Conservation (phyloP, 2,797 vertebrate genomes). For the Bucorvus abyssinicus region DNA sequence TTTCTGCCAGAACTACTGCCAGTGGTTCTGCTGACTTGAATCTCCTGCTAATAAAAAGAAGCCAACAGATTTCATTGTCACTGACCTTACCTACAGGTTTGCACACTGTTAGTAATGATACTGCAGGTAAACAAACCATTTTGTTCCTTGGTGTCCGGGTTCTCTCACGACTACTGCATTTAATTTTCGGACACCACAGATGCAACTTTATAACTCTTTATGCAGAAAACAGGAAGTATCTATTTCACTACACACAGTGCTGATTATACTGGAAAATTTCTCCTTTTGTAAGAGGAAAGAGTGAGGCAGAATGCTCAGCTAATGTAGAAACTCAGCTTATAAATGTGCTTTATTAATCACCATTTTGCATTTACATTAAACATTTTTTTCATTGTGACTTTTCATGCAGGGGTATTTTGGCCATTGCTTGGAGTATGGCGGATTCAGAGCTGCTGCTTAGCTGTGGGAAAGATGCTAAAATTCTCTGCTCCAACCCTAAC, state of each 20-base stretch:
- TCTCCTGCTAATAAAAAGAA: neutral
- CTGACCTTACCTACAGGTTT: neutral
- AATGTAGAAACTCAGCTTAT: neutral
- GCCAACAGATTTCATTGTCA: neutral
- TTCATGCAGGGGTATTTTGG: conserved; percentile 85
- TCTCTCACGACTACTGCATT: neutral
- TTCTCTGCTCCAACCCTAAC: conserved; percentile 97
- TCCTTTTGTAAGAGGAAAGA: neutral
- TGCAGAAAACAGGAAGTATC: neutral
- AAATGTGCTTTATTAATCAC: neutral
- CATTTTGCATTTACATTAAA: neutral
- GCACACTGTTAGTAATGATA: neutral
- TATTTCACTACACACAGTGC: neutral
- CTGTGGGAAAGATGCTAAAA: conserved; percentile 94
- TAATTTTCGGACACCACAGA: neutral
- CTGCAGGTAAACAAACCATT: neutral
- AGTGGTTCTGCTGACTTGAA: neutral
- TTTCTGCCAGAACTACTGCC: neutral
- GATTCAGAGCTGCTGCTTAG: conserved; percentile 95
- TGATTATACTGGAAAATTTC: neutral
- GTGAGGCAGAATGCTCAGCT: neutral
- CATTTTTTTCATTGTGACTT: neutral
- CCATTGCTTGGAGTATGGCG: conserved; percentile 93
- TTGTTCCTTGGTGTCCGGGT: neutral
- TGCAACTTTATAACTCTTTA: neutral